Evolutionary conservation across 2,113 vertebrate species (phyloP).

Genomic region (Xiphophorus maculatus): DNA sequence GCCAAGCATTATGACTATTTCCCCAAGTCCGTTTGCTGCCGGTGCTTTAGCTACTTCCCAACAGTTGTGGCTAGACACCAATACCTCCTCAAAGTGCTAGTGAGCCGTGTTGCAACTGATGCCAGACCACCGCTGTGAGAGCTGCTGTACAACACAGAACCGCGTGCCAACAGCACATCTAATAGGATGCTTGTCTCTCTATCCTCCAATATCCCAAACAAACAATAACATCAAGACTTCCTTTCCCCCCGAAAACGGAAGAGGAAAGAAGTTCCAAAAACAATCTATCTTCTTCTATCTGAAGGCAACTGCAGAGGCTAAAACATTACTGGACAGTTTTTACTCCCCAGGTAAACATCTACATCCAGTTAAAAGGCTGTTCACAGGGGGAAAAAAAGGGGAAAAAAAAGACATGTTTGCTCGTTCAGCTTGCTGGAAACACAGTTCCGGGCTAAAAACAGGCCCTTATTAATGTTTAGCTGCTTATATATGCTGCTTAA

Average conservation of each 20-base stretch:
- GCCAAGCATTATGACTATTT: constrained; percentile 57
- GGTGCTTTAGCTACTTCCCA: constrained; percentile 39
- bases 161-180: constrained; percentile 55
- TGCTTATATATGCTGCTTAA: constrained; percentile 11
- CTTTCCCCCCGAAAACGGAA: constrained; percentile 8
- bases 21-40: constrained; percentile 27
- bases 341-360: constrained; percentile 32
- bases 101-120: constrained; percentile 65
- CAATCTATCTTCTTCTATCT: constrained; percentile 34
- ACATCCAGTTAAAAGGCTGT: constrained; percentile 19
- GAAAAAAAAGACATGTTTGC: background rate
- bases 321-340: constrained; percentile 15
- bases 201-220: constrained; percentile 58
- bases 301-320: constrained; percentile 15
- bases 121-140: constrained; percentile 61
- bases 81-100: constrained; percentile 59
- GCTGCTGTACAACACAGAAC: constrained; percentile 59
- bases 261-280: constrained; percentile 1
- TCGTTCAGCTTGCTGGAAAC: constrained; percentile 5
- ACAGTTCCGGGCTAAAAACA: constrained; percentile 18
- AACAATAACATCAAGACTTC: constrained; percentile 57
- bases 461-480: constrained; percentile 24
- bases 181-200: constrained; percentile 60
- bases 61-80: constrained; percentile 56
- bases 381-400: background rate